These are phyloP conservation scores for Saccopteryx bilineata DNA, from an alignment of 2,113 vertebrate genomes.

Conservation along the genomic window DNA sequence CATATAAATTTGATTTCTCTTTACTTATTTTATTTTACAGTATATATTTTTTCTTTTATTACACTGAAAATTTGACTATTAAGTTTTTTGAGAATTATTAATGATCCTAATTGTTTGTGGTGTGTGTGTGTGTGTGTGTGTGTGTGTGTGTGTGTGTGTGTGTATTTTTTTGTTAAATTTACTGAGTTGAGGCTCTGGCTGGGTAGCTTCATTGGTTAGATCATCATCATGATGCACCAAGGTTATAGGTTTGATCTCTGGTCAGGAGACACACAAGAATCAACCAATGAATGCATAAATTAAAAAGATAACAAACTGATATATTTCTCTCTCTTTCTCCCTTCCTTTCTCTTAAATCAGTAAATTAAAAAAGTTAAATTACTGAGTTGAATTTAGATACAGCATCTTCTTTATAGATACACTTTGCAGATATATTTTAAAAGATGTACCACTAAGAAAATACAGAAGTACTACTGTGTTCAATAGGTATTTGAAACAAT, in stretches of 20 bases:
- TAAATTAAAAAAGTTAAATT: not conserved
- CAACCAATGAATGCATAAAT: no score
- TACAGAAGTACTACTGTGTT: not conserved
- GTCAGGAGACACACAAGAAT: no score
- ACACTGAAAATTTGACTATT: not conserved
- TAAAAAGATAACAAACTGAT: no score
- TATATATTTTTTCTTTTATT: not conserved
- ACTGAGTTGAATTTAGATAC: conserved; percentile 23
- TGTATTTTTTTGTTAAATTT: not conserved
- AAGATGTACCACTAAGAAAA: not conserved
- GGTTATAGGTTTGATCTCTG: no score
- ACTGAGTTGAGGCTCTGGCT: not conserved
- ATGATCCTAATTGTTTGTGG: no score
- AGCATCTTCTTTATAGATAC: not conserved
- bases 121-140: not conserved
- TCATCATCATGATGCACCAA: no score
- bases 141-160: not conserved
- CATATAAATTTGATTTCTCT: not conserved
- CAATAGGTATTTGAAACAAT: not conserved
- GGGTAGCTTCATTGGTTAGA: no score
- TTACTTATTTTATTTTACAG: not conserved
- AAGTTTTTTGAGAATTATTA: not conserved
- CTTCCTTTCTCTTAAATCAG: no score
- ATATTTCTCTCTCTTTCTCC: no score
- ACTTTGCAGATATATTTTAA: not conserved